Evolutionary conservation across 1,140 invertebrate species (phyloP), one percentile per base, ranked within the genome.

Genomic region (Coelopa frigida): DNA sequence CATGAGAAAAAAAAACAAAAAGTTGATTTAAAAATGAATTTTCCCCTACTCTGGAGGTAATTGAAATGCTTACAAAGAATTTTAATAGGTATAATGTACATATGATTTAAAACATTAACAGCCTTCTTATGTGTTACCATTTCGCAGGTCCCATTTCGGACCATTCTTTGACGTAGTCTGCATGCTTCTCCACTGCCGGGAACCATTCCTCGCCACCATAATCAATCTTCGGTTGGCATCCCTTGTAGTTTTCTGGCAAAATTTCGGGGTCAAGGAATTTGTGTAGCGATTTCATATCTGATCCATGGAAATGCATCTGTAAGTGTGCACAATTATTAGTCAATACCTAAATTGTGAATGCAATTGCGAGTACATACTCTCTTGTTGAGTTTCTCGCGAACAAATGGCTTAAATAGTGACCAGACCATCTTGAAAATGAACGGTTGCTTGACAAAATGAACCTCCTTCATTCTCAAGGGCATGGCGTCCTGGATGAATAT

Each of bases 361-460:
- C 22, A 46, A 37, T 8, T 36, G 8, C 14, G 22, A 43, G 7
- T 38, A 60, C 79, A 74, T 71, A 89, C 87, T 69, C 85, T 83
- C 24, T 76, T 81, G 66, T 81, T 84, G 26, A 92, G 75, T 67
- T 94, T 94, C 51, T 90, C 84, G 44, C 78, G 79, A 22, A 93
- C 80, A 57, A 94, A 88, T 1, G 89, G 89, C 66, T 89, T 89
- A 69, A 94, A 86, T 59, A 95, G 78, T 36, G 80, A 77, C 81
- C 89, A 92, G 0, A 93, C 83, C 61, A 91, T 79, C 53, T 87
- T 90, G 69, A 94, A 92, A 36, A 93, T 73, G 71, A 84, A 87
- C 0, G 90, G 89, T 57, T 94, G 83, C 60, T 91, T 92, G 0
- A 94, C 82, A 56, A 94, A 85, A 70, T 94, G 90, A 10, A 94